A percentile compares a stretch with the other conserved stretches of the same genome.
Evolutionary conservation across 2,113 vertebrate species (phyloP).

Genomic region (Sclerurus mexicanus): DNA sequence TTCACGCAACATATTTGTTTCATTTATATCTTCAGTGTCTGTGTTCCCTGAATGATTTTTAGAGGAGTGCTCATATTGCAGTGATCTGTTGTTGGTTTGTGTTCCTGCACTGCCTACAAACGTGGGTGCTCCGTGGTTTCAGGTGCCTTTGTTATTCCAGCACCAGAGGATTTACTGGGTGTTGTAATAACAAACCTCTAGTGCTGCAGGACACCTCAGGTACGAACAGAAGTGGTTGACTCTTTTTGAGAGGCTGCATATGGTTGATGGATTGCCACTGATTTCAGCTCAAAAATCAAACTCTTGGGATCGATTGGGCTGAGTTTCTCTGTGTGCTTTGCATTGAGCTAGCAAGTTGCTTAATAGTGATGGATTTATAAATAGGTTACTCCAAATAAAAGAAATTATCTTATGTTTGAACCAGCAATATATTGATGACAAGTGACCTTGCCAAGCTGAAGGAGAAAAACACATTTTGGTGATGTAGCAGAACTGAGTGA

Average conservation of each 20-base stretch:
- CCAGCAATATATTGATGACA: neutral
- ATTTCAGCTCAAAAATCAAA: conserved; percentile 5
- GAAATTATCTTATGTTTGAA: neutral
- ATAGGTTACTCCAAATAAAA: conserved; percentile 3
- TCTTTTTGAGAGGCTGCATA: neutral
- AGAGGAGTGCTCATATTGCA: neutral
- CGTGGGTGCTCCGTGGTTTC: neutral
- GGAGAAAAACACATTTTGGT: neutral
- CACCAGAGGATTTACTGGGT: neutral
- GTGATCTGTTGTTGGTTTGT: neutral
- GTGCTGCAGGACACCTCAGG: neutral
- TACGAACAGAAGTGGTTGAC: neutral
- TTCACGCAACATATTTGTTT: neutral
- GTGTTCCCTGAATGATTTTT: neutral
- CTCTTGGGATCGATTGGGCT: neutral
- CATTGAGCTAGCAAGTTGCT: neutral
- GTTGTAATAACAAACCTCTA: neutral
- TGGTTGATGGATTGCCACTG: conserved; percentile 13
- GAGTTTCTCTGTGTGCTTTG: neutral
- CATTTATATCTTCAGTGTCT: neutral
- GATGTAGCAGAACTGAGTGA: neutral
- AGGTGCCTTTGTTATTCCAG: neutral
- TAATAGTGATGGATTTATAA: conserved; percentile 37
- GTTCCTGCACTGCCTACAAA: neutral
- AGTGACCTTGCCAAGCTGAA: neutral